A percentile compares a stretch with the other conserved stretches of the same genome.
These are phyloP conservation scores for Solea solea DNA, from an alignment of 2,113 vertebrate species.

Conservation along the genomic window DNA sequence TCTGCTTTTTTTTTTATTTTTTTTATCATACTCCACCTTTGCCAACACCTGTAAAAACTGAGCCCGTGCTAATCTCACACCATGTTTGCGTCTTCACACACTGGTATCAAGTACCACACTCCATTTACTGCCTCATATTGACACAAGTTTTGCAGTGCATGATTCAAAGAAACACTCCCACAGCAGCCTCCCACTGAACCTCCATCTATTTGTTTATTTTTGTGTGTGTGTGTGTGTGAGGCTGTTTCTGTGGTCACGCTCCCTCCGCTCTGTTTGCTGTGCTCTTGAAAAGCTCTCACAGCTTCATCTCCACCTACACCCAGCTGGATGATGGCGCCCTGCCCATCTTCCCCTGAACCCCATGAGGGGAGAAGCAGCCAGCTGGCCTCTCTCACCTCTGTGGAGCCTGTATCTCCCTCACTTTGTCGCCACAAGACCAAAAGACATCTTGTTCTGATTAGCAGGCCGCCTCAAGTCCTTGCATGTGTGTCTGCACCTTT, in stretches of 20 bases:
- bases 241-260: neutral
- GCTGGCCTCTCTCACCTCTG: conserved; percentile 36
- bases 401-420: conserved; percentile 24
- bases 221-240: neutral
- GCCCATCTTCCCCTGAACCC: neutral
- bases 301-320: conserved; percentile 28
- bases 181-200: conserved; percentile 8
- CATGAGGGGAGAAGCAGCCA: conserved; percentile 9
- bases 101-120: neutral
- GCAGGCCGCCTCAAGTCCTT: conserved; percentile 9
- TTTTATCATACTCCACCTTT: neutral
- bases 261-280: neutral
- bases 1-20: neutral
- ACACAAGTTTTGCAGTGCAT: neutral
- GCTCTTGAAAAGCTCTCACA: neutral
- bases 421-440: conserved; percentile 10
- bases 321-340: conserved; percentile 31
- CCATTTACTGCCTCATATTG: conserved; percentile 14
- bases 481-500: conserved; percentile 20
- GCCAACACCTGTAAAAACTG: neutral
- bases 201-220: conserved; percentile 3
- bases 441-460: conserved; percentile 67
- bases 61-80: neutral
- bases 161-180: conserved; percentile 34
- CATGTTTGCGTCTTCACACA: conserved; percentile 23